Base-by-base conservation (phyloP, 2,888 invertebrate genomes). In the Pardosa pseudoannulata region DNA sequence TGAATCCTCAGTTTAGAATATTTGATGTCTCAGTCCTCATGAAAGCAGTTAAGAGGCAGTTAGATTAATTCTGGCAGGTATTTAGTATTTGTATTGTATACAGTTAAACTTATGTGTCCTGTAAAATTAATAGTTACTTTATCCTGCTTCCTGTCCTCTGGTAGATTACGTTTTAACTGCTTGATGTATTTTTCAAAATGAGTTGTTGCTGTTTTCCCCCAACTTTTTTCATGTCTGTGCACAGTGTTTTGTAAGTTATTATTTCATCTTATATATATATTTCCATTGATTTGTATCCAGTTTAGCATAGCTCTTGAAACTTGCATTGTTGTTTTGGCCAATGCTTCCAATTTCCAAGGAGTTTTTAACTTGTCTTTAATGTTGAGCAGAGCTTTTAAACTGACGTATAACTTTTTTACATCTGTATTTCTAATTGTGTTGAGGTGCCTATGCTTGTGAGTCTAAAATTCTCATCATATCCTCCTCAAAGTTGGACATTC, bases 341-440 rank as follows among this genome's bases (percentile, higher is more conserved):
- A 82, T 82, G 82, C 82, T 82, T 82, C 82, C 75, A 65, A 76
- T 64, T 82, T 82, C 62, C 28, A 70, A 82, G 70, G 68, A 70
- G 82, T 82, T 82, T 82, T 82, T 82, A 82, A 82, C 82, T 75
- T 70, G 75, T 82, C 82, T 70, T 74, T 74, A 81, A 73, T 68
- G 74, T 81, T 75, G 75, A 82, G 82, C 82, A 82, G 82, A 82
- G 82, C 82, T 82, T 82, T 82, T 82, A 82, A 82, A 82, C 82
- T 82, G 82, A 82, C 75, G 64, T 82, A 72, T 73, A 81, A 82
- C 82, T 82, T 82, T 82, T 82, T 82, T 82, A 82, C 70, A 82
- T 82, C 82, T 75, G 75, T 82, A 82, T 76, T 82, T 82, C 75
- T 82, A 76, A 82, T 82, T 82, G 75, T 76, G 82, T 82, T 82